Conservation (phyloP, 2,797 vertebrate species). For the Allobates femoralis region DNA sequence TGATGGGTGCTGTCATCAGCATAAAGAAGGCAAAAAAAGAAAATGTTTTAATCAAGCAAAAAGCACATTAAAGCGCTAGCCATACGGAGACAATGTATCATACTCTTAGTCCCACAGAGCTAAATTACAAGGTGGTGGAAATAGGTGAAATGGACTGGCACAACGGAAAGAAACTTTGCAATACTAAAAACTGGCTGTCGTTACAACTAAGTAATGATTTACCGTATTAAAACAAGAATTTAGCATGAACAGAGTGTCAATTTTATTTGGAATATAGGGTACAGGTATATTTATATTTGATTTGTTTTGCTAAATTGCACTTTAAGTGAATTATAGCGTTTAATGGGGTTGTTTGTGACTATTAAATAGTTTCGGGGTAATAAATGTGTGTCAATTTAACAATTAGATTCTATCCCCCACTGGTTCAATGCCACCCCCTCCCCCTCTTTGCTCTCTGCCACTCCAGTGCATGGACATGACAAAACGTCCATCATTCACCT, state of each 20-base stretch:
- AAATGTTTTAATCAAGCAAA: slow-evolving; percentile 37
- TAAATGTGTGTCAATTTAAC: too few species aligned
- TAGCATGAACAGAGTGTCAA: neutral
- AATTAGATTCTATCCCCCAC: too few species aligned
- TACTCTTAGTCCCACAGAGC: slow-evolving; percentile 21
- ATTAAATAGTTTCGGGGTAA: too few species aligned
- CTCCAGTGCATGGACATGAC: too few species aligned
- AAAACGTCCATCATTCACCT: too few species aligned
- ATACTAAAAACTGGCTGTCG: neutral
- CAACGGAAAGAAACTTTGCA: neutral
- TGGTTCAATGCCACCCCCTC: too few species aligned
- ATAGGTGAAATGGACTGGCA: slow-evolving; percentile 33
- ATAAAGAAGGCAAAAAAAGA: slow-evolving; percentile 13
- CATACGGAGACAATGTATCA: slow-evolving; percentile 9
- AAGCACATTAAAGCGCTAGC: slow-evolving; percentile 17
- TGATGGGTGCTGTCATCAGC: neutral
- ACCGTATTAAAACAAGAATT: neutral
- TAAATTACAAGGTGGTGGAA: slow-evolving; percentile 35
- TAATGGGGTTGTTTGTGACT: too few species aligned
- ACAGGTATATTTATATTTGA: neutral
- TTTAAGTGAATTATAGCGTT: too few species aligned
- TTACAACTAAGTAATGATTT: neutral
- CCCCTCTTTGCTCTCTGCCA: too few species aligned
- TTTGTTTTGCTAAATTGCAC: too few species aligned
- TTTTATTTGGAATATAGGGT: neutral